Evolutionary conservation across 1,140 invertebrate genomes (phyloP).

Genomic region (Mycetomoellerius zeteki): DNA sequence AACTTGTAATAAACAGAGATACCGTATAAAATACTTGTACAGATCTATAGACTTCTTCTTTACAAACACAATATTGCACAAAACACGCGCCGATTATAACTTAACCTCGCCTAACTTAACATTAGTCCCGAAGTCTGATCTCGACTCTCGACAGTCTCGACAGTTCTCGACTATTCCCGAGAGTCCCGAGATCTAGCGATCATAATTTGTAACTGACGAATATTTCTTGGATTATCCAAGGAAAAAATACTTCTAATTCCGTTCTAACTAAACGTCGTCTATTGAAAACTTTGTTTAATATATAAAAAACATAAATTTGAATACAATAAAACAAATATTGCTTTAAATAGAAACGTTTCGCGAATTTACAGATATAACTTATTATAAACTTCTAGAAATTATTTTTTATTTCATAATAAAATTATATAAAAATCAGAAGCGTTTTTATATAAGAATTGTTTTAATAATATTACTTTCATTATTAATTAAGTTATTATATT

Average conservation of each 20-base stretch:
- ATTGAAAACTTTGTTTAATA: neutral
- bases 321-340: neutral
- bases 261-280: neutral
- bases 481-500: too few relatives aligned
- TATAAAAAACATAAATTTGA: neutral
- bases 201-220: neutral
- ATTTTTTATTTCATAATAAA: constrained; percentile 8
- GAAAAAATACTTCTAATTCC: neutral
- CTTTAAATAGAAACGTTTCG: neutral
- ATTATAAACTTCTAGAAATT: neutral
- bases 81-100: neutral
- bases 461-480: too few relatives aligned
- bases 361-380: neutral
- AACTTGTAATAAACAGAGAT: neutral
- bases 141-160: too few relatives aligned
- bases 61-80: neutral
- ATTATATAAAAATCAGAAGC: neutral
- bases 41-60: neutral
- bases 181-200: neutral
- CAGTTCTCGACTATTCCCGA: neutral
- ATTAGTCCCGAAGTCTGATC: too few relatives aligned
- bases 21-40: neutral
- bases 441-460: too few relatives aligned
- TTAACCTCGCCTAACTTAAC: neutral
- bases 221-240: neutral